Base-by-base conservation (phyloP, 1,140 invertebrate genomes). In the Leguminivora glycinivorella region DNA sequence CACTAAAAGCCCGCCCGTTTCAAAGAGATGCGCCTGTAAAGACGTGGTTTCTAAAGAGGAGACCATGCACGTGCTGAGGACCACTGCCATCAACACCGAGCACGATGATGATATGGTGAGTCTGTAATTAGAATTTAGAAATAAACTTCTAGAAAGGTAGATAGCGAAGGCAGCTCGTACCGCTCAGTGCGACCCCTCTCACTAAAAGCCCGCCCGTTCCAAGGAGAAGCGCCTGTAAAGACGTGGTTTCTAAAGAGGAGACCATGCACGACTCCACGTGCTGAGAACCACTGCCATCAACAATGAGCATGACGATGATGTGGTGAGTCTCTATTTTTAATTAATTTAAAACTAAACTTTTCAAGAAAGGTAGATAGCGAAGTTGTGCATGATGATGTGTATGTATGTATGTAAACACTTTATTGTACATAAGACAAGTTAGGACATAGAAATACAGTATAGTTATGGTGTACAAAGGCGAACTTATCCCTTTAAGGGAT, bases 281-380 rank as follows among this genome's bases (percentile, higher is more conserved):
- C 72, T 90, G 63, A 80, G 87, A 56, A 89, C 88, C 4, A 83
- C 87, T 12, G 87, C 84, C 3, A 90, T 90, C 7, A 90, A 90
- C 58, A 86, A 76, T 75, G 84, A 89, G 2, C 83, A 80, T n/a
- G n/a, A n/a, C 58, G 71, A 83, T 70, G 71, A 80, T 19, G 67
- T 80, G 79, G 87, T 90, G 38, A 90, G 88, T 10, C 9, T 12
- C 31, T 12, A 34, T n/a, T n/a, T 10, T 10, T 9, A 29, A 29
- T 5, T 5, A n/a, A n/a, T n/a, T n/a, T n/a, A n/a, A n/a, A n/a
- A n/a, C n/a, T n/a, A n/a, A n/a, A n/a, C n/a, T n/a, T n/a, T n/a
- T n/a, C n/a, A n/a, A n/a, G n/a, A n/a, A n/a, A n/a, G n/a, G n/a
- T n/a, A n/a, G n/a, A n/a, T n/a, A n/a, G 2, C 10, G 34, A 34